Base-by-base conservation (phyloP, 2,113 vertebrate species). In the Cariama cristata region DNA sequence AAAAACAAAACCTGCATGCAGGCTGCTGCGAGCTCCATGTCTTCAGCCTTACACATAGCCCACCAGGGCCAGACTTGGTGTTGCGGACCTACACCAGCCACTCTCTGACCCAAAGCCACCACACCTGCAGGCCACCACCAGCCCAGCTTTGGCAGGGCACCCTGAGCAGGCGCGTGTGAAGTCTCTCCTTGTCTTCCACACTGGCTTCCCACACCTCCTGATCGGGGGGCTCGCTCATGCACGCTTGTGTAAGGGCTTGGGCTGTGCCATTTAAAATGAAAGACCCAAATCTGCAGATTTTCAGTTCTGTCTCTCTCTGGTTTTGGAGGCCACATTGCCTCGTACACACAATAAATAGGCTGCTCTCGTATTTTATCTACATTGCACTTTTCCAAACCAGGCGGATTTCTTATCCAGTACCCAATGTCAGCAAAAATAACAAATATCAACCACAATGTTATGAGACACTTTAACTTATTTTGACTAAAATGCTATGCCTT, bases 31-130 rank as follows among this genome's bases (percentile, higher is more conserved):
- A 90, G 73, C 49, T 35, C 26, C 44, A 11, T 0, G 2, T 28
- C 30, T 62, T 40, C 69, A 93, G 64, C 33, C 60, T 40, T 3
- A 1, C 49, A n/a, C 26, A 13, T 27, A 45, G 55, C 22, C 15
- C 15, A 3, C 26, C 0, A 0, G 14, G 33, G 32, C 52, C 5
- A 2, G 9, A 20, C 44, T 60, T 7, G 3, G 32, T 0, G 0
- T 2, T 60, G 42, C 27, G 82, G 71, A 52, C 40, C 40, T 47
- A 19, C 17, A 17, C 14, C 2, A 4, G 52, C 24, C 66, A 45
- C 22, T 22, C 30, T 67, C 32, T 6, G 11, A 15, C 17, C 47
- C 58, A 94, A 82, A 88, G 69, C n/a, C 40, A 82, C 74, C 15
- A 1, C 44, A 67, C 9, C 64, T 74, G 59, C 69, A 85, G 93